Evolutionary conservation across 2,113 vertebrate genomes (phyloP).

Genomic region (Alces alces): DNA sequence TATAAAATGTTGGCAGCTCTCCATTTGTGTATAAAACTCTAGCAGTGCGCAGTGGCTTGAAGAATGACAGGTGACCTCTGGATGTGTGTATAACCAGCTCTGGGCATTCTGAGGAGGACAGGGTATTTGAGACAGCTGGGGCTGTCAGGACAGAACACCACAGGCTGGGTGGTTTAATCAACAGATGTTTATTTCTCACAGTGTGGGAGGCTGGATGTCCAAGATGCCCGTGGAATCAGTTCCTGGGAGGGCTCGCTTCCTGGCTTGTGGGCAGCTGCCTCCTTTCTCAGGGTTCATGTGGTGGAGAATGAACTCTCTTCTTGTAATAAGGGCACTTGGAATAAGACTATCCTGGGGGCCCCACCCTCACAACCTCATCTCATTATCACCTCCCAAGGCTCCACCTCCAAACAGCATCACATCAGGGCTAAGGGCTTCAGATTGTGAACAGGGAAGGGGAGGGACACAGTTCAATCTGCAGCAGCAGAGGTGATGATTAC

Average conservation of each 20-base stretch:
- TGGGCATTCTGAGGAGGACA: background rate
- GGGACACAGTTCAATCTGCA: background rate
- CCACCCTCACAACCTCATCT: background rate
- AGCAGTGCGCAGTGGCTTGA: background rate
- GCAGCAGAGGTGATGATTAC: background rate
- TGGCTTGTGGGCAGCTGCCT: background rate
- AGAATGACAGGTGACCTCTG: background rate
- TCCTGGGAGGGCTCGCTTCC: background rate
- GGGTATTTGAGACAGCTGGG: background rate
- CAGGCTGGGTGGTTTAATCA: background rate
- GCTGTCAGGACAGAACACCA: background rate
- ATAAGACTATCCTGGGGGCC: background rate
- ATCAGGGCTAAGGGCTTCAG: background rate
- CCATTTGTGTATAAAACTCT: background rate
- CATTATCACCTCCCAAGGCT: background rate
- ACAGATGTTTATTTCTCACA: background rate
- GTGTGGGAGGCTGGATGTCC: background rate
- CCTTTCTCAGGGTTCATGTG: background rate
- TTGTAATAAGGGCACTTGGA: background rate
- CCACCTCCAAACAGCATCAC: background rate
- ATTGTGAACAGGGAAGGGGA: background rate
- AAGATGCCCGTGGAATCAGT: background rate
- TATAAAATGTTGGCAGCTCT: background rate
- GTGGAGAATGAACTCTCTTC: background rate
- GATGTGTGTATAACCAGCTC: background rate